A percentile compares a stretch with the other conserved stretches of the same genome.
Conservation (phyloP, 2,888 invertebrate genomes). For the Drosophila demipolita region DNA sequence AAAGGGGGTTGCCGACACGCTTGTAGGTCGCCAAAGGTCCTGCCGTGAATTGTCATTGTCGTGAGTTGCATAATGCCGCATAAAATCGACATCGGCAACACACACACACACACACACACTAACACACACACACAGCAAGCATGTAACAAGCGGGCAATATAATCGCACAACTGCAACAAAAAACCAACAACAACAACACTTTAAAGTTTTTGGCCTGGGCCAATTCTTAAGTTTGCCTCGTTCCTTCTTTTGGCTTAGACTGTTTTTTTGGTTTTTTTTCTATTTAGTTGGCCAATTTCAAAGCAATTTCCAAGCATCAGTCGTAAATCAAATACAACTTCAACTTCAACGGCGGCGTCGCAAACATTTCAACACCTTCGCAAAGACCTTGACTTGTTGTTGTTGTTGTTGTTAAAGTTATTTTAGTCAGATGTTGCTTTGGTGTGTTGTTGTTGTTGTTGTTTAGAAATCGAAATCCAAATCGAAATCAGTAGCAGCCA, state of each 20-base stretch:
- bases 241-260: slow-evolving; percentile 54
- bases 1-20: slow-evolving; percentile 69
- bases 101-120: slow-evolving; percentile 16
- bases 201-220: slow-evolving; percentile 54
- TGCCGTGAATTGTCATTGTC: slow-evolving; percentile 81
- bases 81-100: slow-evolving; percentile 69
- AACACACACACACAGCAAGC: slow-evolving; percentile 3
- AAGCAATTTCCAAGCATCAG: slow-evolving; percentile 77
- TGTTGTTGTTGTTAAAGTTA: slow-evolving; percentile 26
- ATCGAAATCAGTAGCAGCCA: slow-evolving; percentile 72
- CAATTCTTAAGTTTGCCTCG: slow-evolving; percentile 67
- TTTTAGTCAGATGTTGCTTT: not conserved
- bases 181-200: slow-evolving; percentile 7
- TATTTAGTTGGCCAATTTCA: slow-evolving; percentile 66
- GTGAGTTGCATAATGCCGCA: slow-evolving; percentile 81
- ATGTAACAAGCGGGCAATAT: slow-evolving; percentile 10
- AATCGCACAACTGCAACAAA: slow-evolving; percentile 21
- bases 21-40: slow-evolving; percentile 81
- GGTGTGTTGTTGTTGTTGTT: slow-evolving; percentile 22
- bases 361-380: slow-evolving; percentile 78
- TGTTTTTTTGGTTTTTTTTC: slow-evolving; percentile 4
- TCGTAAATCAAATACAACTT: slow-evolving; percentile 74
- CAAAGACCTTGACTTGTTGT: slow-evolving; percentile 72
- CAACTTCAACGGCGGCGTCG: slow-evolving; percentile 46
- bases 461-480: slow-evolving; percentile 71